Conservation (phyloP, 2,797 vertebrate genomes). For the Percopsis omiscomaycus region DNA sequence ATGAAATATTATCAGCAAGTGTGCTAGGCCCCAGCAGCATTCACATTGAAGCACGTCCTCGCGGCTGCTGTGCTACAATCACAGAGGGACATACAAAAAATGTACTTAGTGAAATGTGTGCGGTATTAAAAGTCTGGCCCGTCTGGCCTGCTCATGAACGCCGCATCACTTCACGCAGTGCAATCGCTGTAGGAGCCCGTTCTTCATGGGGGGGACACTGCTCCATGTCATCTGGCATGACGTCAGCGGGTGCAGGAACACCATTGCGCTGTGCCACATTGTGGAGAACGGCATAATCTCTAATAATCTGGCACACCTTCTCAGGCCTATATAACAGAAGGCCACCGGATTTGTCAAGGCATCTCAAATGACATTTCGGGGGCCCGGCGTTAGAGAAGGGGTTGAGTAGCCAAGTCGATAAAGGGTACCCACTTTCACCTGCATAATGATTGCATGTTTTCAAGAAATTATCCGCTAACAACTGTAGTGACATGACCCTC, state of each 20-base stretch:
- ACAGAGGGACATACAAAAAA: background rate
- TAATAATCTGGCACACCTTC: constrained; percentile 1
- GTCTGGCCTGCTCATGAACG: background rate
- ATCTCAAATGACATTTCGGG: background rate
- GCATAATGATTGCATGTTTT: too few species aligned
- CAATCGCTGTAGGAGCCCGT: too few species aligned
- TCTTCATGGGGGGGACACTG: too few species aligned
- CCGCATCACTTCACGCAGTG: too few species aligned
- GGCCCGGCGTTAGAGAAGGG: background rate
- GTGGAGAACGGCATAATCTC: background rate
- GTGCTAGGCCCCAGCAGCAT: too few species aligned
- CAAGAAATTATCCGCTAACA: too few species aligned
- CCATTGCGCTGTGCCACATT: constrained; percentile 1
- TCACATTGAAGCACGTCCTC: background rate
- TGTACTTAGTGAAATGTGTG: background rate
- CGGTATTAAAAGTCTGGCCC: background rate
- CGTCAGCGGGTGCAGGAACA: background rate
- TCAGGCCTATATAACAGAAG: background rate
- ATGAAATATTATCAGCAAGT: too few species aligned
- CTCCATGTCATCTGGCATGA: background rate
- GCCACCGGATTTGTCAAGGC: background rate
- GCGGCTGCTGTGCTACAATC: background rate
- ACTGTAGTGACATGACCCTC: too few species aligned
- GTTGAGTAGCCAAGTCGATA: too few species aligned
- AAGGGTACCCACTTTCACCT: too few species aligned